A percentile compares a stretch with the other conserved stretches of the same genome.
phyloP scores from a whole-genome alignment of 2,888 invertebrate species.

The Clepsis dumicolana region DNA sequence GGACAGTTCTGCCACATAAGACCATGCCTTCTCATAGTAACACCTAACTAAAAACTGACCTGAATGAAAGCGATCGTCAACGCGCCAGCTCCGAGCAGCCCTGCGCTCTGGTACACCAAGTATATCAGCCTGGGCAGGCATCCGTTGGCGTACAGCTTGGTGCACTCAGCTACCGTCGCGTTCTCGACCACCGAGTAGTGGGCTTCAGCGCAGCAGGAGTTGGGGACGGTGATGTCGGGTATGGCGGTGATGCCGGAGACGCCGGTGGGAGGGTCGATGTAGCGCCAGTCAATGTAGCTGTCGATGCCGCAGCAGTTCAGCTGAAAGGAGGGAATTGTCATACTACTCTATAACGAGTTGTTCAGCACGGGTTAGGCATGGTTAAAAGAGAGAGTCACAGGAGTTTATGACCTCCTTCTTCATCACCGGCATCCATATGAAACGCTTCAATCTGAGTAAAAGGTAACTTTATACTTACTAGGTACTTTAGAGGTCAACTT shows the following conservation, averaged over 20 bases:
- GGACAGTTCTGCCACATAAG: too few species aligned
- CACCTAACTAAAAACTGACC: conserved; percentile 69
- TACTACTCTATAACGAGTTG: too few species aligned
- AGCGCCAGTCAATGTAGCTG: conserved; percentile 87
- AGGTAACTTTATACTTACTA: too few species aligned
- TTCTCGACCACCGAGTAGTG: conserved; percentile 51
- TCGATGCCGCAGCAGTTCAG: conserved; percentile 89
- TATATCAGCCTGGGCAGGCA: conserved; percentile 87
- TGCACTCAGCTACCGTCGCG: conserved; percentile 62
- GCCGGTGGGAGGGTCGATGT: conserved; percentile 57
- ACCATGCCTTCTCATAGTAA: not conserved
- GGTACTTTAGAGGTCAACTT: too few species aligned
- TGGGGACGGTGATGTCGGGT: conserved; percentile 82
- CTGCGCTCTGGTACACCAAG: conserved; percentile 89
- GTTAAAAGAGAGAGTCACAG: too few species aligned
- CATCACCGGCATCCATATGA: too few species aligned
- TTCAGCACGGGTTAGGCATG: too few species aligned
- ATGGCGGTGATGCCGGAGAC: conserved; percentile 62
- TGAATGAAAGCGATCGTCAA: conserved; percentile 93
- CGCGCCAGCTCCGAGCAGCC: conserved; percentile 91
- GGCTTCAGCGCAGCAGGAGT: conserved; percentile 86
- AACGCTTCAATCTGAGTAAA: too few species aligned
- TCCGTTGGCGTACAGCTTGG: conserved; percentile 81
- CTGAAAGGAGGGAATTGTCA: conserved; percentile 73
- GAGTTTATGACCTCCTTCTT: too few species aligned